Percentiles rank a stretch among this genome's conserved stretches.
Evolutionary conservation across 35 echinoderm and acorn worm genomes (phyloP).

Genomic region (Ptychodera flava): DNA sequence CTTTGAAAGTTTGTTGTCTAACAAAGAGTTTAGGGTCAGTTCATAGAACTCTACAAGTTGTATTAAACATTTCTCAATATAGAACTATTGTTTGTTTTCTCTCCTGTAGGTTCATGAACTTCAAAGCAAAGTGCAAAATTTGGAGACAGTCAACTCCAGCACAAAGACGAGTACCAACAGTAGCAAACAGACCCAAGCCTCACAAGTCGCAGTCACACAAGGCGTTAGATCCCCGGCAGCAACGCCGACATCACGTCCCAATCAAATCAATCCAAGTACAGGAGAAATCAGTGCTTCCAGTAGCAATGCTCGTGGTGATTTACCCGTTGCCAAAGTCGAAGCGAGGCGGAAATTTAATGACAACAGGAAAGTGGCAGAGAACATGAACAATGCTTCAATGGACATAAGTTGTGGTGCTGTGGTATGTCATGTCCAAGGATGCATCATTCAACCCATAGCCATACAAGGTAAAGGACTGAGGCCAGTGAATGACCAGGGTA

Average conservation of each 20-base stretch:
- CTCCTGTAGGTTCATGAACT: slow-evolving; percentile 58
- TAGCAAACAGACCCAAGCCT: neutral
- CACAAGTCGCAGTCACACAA: neutral
- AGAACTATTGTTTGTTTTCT: neutral
- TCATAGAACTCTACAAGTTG: neutral
- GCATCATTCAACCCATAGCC: slow-evolving; percentile 93
- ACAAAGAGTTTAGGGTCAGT: no score
- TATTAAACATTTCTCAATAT: neutral
- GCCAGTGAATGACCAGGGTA: no score
- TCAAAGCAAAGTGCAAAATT: slow-evolving; percentile 45
- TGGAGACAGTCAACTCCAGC: neutral
- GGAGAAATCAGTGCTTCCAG: slow-evolving; percentile 79
- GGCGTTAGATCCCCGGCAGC: slow-evolving; percentile 20
- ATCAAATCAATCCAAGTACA: slow-evolving; percentile 77
- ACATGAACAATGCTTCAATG: slow-evolving; percentile 87
- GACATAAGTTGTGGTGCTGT: slow-evolving; percentile 93
- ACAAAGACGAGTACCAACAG: neutral
- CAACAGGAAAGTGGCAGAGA: slow-evolving; percentile 79
- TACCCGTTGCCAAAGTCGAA: slow-evolving; percentile 72
- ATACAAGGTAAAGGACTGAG: no score
- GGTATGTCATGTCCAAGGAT: slow-evolving; percentile 89
- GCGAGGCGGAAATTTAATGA: slow-evolving; percentile 90
- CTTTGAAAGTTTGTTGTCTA: no score
- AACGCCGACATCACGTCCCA: slow-evolving; percentile 35
- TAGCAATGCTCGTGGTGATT: slow-evolving; percentile 59